A percentile compares a stretch with the other conserved stretches of the same genome.
Evolutionary conservation across 2,113 vertebrate genomes (phyloP).

Genomic region (Syngnathus typhle): DNA sequence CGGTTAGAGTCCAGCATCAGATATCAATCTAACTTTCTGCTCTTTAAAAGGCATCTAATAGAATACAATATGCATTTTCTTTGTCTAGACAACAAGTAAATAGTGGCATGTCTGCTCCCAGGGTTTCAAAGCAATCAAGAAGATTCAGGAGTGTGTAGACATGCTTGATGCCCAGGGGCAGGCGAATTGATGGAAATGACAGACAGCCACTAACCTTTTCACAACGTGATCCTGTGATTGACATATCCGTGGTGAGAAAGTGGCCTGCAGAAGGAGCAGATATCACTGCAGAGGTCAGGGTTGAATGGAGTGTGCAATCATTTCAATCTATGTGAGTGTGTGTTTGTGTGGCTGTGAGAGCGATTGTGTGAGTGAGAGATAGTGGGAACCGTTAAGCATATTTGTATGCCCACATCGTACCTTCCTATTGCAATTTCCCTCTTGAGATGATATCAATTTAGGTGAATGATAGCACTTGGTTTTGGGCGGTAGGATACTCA

Average conservation of each 20-base stretch:
- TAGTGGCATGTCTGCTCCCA: background rate
- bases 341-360: conserved; percentile 21
- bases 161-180: conserved; percentile 6
- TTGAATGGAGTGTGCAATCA: conserved; percentile 54
- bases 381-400: conserved; percentile 3
- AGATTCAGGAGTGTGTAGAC: conserved; percentile 4
- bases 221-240: conserved; percentile 52
- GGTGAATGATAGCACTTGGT: conserved; percentile 35
- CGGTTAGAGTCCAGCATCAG: background rate
- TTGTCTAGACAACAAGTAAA: conserved; percentile 5
- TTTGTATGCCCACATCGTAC: conserved; percentile 35
- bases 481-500: conserved; percentile 51
- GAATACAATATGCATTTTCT: background rate
- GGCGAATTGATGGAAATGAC: conserved; percentile 40
- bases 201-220: conserved; percentile 51
- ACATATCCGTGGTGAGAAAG: conserved; percentile 53
- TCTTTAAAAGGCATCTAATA: background rate
- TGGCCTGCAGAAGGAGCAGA: conserved; percentile 45
- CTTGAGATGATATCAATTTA: conserved; percentile 60
- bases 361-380: conserved; percentile 23
- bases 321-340: conserved; percentile 29
- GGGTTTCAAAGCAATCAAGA: background rate
- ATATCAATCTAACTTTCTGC: background rate
- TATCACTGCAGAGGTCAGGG: conserved; percentile 63
- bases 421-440: conserved; percentile 55